Evolutionary conservation across 2,888 invertebrate genomes (phyloP).

Genomic region (Coecobrya sp.): DNA sequence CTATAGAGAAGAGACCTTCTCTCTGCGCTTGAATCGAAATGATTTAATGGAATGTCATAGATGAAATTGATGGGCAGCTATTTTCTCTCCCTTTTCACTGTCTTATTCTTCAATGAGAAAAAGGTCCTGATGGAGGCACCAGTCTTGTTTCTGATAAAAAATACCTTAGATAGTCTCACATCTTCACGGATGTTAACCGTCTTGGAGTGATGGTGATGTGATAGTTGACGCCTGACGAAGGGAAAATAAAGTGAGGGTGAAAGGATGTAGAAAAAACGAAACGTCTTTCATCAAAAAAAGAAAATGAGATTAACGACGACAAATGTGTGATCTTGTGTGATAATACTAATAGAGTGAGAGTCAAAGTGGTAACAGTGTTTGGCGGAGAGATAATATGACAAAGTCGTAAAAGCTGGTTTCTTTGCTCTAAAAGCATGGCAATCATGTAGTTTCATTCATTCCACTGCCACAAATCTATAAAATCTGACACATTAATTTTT

Average conservation of each 20-base stretch:
- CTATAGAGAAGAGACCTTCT: neutral
- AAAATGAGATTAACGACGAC: slow-evolving; percentile 69
- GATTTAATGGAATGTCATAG: slow-evolving; percentile 79
- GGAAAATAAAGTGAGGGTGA: neutral
- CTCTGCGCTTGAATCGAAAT: slow-evolving; percentile 44
- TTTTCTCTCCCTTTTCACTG: slow-evolving; percentile 38
- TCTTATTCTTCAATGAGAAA: neutral
- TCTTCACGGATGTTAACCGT: neutral
- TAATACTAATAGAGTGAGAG: neutral
- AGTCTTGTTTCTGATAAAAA: neutral
- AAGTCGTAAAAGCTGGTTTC: neutral
- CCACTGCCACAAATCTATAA: neutral
- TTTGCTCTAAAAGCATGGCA: neutral
- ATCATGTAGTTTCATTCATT: neutral
- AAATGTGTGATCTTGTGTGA: slow-evolving; percentile 43
- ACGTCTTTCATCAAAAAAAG: slow-evolving; percentile 66
- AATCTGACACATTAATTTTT: slow-evolving; percentile 40
- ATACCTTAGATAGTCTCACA: neutral
- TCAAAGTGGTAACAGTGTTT: neutral
- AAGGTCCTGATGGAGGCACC: neutral
- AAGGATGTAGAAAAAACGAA: neutral
- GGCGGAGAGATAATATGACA: neutral
- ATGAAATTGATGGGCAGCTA: slow-evolving; percentile 77
- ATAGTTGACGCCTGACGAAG: neutral
- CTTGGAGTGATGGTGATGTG: neutral